Base-by-base conservation (phyloP, 2,888 invertebrate species). In the Bombylius discolor region DNA sequence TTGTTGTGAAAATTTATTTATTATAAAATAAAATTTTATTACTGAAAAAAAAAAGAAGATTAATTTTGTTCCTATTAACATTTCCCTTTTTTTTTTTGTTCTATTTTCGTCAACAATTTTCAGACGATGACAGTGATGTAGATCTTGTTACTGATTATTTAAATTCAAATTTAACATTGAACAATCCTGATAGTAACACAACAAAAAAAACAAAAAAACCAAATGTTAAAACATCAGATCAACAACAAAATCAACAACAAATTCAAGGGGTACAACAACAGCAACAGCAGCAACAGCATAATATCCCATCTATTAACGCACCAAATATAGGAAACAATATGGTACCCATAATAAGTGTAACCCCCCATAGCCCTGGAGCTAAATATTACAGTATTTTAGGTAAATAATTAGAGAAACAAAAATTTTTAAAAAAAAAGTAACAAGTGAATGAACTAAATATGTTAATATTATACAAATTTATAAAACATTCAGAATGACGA, bases 261-360 rank as follows among this genome's bases (percentile, higher is more conserved):
- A 56, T 47, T 31, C 49, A 56, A 51, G 50, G 49, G 23, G 46
- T n/a, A 45, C 23, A 56, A 55, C 57, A 49, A 47, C 61, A 54
- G 47, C 58, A 56, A 49, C 58, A 57, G 52, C 56, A 56, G 34
- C 62, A 59, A 49, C 60, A 57, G 33, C 63, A 61, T 46, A 58
- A 55, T 55, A 71, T 70, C 61, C 72, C 72, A 55, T 62, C 68
- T 57, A 69, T 72, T 55, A 70, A 70, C 61, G 64, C 68, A 51
- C 67, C 68, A 53, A 58, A 63, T 54, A 66, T 61, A 60, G 68
- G 66, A 60, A 67, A 66, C 60, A 73, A 70, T 58, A 74, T 84
- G 70, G 86, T 87, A 68, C 90, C 90, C 59, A 90, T 85, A 57
- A 90, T 91, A 69, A 89, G 89, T 74, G 89, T 91, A 61, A 90